Percentiles rank a stretch among this genome's conserved stretches.
Evolutionary conservation across 2,113 vertebrate species (phyloP).

Genomic region (Thymallus thymallus): DNA sequence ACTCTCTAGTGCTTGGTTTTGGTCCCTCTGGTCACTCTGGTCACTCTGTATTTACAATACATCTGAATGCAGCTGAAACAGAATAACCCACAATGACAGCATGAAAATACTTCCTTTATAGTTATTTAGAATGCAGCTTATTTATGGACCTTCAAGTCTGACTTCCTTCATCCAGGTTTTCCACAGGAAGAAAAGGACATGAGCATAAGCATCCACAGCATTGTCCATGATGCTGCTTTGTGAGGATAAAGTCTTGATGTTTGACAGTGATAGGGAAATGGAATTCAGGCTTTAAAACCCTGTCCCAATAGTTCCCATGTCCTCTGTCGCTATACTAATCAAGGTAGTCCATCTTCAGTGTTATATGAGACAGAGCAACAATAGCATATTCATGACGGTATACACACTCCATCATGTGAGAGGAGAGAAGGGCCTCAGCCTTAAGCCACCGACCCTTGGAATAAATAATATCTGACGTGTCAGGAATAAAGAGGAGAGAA

Average conservation of each 20-base stretch:
- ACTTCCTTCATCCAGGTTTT: neutral
- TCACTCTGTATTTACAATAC: neutral
- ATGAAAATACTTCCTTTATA: slow-evolving; percentile 4
- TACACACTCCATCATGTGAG: slow-evolving; percentile 49
- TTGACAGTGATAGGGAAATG: slow-evolving; percentile 24
- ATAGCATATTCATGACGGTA: slow-evolving; percentile 57
- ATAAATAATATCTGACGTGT: slow-evolving; percentile 52
- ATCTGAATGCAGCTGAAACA: neutral
- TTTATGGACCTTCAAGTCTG: neutral
- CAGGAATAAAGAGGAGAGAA: slow-evolving; percentile 21
- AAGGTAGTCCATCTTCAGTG: slow-evolving; percentile 37
- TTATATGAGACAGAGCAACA: slow-evolving; percentile 34
- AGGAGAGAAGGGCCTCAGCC: slow-evolving; percentile 36
- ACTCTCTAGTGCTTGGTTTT: no score
- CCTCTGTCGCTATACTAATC: slow-evolving; percentile 30
- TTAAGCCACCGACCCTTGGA: slow-evolving; percentile 31
- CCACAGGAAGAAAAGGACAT: neutral
- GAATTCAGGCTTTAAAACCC: slow-evolving; percentile 9
- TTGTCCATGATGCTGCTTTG: slow-evolving; percentile 12
- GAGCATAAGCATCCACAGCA: slow-evolving; percentile 3
- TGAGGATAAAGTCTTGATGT: neutral
- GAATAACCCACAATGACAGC: slow-evolving; percentile 2
- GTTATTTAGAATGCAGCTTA: no score
- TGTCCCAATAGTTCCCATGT: slow-evolving; percentile 25
- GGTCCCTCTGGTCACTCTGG: slow-evolving; percentile 19